Base-by-base conservation (phyloP, 2,888 invertebrate genomes). In the Drosophila rubida region DNA sequence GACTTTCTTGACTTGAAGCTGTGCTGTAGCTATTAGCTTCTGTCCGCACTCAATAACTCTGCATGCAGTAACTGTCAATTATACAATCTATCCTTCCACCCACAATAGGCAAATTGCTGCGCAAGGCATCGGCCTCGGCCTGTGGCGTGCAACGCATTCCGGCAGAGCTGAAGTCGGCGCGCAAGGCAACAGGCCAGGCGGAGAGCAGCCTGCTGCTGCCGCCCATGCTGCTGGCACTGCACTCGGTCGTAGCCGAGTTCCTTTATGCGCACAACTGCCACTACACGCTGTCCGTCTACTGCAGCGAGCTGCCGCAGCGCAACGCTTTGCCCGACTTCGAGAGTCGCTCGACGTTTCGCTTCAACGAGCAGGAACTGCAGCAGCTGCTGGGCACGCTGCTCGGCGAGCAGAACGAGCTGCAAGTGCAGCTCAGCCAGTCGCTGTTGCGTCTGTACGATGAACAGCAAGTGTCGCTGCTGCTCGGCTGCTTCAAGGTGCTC, bases 221-320 rank as follows among this genome's bases (percentile, higher is more conserved):
- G 0, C 91, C 92, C 1, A 42, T 92, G 42, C 66, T 86, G 4
- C 58, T 91, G 60, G 89, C 87, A 0, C 50, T 92, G 42, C 90
- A 92, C 63, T 91, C 91, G 1, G 78, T 92, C n/a, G 90, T 92
- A 0, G 91, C 91, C 0, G 92, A 92, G 64, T 92, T 92, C 57
- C 85, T 92, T 2, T 91, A 91, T 59, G 86, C 87, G 5, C 90
- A 92, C 64, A 90, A 91, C 61, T 92, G 91, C 48, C 92, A 91
- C 57, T 92, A 90, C 39, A 82, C 91, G 7, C 71, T 92, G 7
- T 92, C 92, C 1, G 91, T 92, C 8, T 92, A 90, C 78, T 90
- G 90, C 64, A 90, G 90, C 2, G 92, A 92, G 78, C 86, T 90
- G 23, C 91, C 91, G 2, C 90, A 88, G 58, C 89, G 90, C 2